Percentiles rank a stretch among this genome's conserved stretches.
phyloP scores from a whole-genome alignment of 2,113 vertebrate genomes.

The Machaerirhynchus nigripectus region DNA sequence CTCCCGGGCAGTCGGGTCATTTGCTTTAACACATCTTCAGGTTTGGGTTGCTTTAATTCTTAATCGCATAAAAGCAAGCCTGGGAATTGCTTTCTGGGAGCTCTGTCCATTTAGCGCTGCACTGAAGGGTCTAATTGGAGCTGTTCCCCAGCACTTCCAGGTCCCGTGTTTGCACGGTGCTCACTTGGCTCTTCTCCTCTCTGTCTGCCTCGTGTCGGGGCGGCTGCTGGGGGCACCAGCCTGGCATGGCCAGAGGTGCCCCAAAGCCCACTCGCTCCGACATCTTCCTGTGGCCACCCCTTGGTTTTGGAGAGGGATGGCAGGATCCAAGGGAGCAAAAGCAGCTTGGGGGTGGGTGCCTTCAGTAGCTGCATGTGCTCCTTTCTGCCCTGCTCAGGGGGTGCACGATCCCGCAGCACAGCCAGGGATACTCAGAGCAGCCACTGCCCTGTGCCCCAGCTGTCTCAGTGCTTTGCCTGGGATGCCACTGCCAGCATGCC shows the following conservation, averaged over 20 bases:
- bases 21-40: constrained; percentile 4
- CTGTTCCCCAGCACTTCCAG: background rate
- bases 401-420: accelerated
- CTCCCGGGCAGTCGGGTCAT: background rate
- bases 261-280: accelerated
- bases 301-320: background rate
- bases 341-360: background rate
- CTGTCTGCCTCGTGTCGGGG: background rate
- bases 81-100: constrained; percentile 26
- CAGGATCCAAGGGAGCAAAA: background rate
- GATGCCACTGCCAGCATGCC: accelerated
- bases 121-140: background rate
- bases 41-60: constrained; percentile 51
- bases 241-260: accelerated
- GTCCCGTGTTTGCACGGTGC: accelerated
- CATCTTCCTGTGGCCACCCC: background rate
- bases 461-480: background rate
- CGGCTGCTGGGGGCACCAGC: accelerated
- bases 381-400: background rate
- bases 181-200: background rate
- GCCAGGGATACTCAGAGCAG: background rate
- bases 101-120: constrained; percentile 12
- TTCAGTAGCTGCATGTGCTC: background rate
- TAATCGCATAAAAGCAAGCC: background rate
- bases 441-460: accelerated